Percentiles rank a stretch among this genome's conserved stretches.
Evolutionary conservation across 2,888 invertebrate species (phyloP).

Genomic region (Mythimna vitellina): DNA sequence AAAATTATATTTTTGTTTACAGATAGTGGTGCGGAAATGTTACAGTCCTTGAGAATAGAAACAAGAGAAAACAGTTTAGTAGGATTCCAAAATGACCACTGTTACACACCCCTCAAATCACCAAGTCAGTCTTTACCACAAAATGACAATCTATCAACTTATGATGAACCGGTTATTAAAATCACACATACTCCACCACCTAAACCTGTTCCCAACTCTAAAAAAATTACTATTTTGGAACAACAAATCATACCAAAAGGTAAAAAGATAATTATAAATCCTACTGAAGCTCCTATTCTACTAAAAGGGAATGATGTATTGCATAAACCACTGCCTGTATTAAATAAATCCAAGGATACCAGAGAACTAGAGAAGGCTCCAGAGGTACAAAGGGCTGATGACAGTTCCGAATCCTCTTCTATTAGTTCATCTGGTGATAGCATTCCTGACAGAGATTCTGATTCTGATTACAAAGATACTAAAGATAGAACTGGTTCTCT

Average conservation of each 20-base stretch:
- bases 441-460: slow-evolving; percentile 91
- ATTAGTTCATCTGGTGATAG: slow-evolving; percentile 89
- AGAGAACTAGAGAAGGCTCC: slow-evolving; percentile 72
- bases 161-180: slow-evolving; percentile 86
- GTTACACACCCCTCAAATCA: slow-evolving; percentile 94
- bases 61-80: slow-evolving; percentile 90
- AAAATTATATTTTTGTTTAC: slow-evolving; percentile 56
- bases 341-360: slow-evolving; percentile 76
- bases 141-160: slow-evolving; percentile 77
- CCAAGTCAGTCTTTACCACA: slow-evolving; percentile 89
- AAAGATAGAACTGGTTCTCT: slow-evolving; percentile 79
- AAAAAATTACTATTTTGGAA: slow-evolving; percentile 88
- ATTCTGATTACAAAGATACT: slow-evolving; percentile 91
- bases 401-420: slow-evolving; percentile 88
- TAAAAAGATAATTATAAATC: slow-evolving; percentile 84
- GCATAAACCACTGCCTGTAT: slow-evolving; percentile 79
- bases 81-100: slow-evolving; percentile 94
- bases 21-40: slow-evolving; percentile 89
- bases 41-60: slow-evolving; percentile 87
- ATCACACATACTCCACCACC: slow-evolving; percentile 85
- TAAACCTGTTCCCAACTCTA: slow-evolving; percentile 83
- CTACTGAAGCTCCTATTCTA: slow-evolving; percentile 78
- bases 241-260: slow-evolving; percentile 89
- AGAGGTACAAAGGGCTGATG: slow-evolving; percentile 83
- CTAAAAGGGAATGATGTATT: slow-evolving; percentile 85